A percentile compares a stretch with the other conserved stretches of the same genome.
These are phyloP conservation scores for Scaptomyza caliginosa DNA, from an alignment of 2,888 invertebrate species.

Conservation along the genomic window DNA sequence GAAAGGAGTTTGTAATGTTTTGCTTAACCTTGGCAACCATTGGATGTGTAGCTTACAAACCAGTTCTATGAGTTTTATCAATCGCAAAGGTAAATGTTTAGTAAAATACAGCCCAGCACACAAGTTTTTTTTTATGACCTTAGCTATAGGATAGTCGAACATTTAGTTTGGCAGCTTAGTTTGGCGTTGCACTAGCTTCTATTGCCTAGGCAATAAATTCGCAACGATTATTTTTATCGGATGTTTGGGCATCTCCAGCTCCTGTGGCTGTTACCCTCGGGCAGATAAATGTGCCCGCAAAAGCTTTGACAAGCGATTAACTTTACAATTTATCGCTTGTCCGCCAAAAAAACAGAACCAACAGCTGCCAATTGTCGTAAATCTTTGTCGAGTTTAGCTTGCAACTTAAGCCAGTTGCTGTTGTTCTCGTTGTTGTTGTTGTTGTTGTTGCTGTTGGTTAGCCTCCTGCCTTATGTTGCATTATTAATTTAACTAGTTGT, in stretches of 20 bases:
- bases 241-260: constrained; percentile 29
- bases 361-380: constrained; percentile 63
- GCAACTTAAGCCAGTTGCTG: constrained; percentile 8
- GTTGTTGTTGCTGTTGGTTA: neutral
- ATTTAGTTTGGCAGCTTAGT: constrained; percentile 5
- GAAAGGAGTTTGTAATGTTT: constrained; percentile 30
- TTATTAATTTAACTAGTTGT: constrained; percentile 81
- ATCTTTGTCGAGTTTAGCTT: constrained; percentile 47
- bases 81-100: constrained; percentile 44
- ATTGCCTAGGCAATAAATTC: constrained; percentile 34
- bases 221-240: constrained; percentile 38
- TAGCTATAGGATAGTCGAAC: neutral
- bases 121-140: constrained; percentile 23
- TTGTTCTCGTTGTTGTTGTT: neutral
- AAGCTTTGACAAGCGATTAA: constrained; percentile 78
- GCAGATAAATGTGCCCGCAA: constrained; percentile 73
- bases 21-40: constrained; percentile 4
- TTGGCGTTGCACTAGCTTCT: constrained; percentile 1
- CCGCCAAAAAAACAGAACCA: constrained; percentile 29
- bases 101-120: constrained; percentile 22
- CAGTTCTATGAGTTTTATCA: constrained; percentile 44
- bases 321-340: constrained; percentile 74
- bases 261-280: constrained; percentile 20
- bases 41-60: constrained; percentile 1
- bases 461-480: constrained; percentile 57